These are phyloP conservation scores for Tragelaphus buxtoni DNA, from an alignment of 2,113 vertebrate species.

Conservation along the genomic window DNA sequence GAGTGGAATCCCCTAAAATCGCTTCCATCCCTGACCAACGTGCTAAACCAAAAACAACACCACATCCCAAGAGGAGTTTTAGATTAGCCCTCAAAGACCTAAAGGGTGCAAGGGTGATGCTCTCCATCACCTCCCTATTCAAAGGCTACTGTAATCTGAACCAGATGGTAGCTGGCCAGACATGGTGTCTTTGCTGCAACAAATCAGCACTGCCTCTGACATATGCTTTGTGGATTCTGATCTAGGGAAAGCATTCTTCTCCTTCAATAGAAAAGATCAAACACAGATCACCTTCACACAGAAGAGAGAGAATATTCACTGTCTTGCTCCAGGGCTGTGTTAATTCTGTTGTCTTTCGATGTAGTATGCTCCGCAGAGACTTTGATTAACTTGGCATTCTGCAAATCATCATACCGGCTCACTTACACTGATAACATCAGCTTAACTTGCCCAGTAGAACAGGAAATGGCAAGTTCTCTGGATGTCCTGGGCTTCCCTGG, in stretches of 20 bases:
- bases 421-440: not conserved
- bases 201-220: not conserved
- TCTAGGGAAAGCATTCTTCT: not conserved
- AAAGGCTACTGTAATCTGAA: not conserved
- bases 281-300: not conserved
- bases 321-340: not conserved
- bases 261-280: conserved; percentile 1
- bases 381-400: not conserved
- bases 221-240: not conserved
- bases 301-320: not conserved
- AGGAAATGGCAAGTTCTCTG: not conserved
- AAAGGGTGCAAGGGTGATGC: not conserved
- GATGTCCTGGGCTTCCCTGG: not conserved
- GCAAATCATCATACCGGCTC: not conserved
- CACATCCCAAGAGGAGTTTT: not conserved
- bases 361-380: not conserved
- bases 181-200: not conserved
- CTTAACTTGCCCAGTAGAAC: not conserved
- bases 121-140: not conserved
- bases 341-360: conserved; percentile 22
- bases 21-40: not conserved
- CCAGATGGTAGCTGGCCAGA: not conserved
- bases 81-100: not conserved
- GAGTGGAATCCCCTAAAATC: not conserved
- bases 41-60: not conserved